Conservation (phyloP, 23 tunicate genomes). For the Styela clava region DNA sequence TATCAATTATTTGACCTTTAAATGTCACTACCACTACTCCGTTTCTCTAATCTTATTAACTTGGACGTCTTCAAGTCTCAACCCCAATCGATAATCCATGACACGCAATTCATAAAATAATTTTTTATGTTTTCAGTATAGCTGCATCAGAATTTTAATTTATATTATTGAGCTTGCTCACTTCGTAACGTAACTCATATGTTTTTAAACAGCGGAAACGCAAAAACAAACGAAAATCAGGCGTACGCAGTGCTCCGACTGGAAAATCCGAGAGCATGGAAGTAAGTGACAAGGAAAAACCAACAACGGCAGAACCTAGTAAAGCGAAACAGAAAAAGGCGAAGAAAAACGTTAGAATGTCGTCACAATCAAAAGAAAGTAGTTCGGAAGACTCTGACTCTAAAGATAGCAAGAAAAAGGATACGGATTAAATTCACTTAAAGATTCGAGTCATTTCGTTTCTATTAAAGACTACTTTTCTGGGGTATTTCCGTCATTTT, state of each 20-base stretch:
- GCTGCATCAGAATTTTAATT: not conserved
- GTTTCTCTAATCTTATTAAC: no score
- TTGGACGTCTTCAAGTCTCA: no score
- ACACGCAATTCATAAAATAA: not conserved
- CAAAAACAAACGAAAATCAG: conserved; percentile 23
- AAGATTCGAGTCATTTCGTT: no score
- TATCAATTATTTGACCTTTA: not conserved
- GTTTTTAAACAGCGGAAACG: conserved; percentile 18
- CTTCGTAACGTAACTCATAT: not conserved
- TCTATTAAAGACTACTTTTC: no score
- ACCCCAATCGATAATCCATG: no score
- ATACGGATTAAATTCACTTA: no score
- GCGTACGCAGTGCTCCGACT: conserved; percentile 26
- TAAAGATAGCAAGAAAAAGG: not conserved
- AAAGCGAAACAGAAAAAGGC: not conserved
- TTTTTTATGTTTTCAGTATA: not conserved
- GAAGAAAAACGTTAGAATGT: not conserved
- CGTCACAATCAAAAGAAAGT: not conserved
- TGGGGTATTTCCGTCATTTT: no score
- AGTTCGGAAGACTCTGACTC: not conserved
- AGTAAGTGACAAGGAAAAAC: not conserved
- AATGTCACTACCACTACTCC: no score
- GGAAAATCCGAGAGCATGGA: not conserved
- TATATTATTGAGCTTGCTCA: not conserved
- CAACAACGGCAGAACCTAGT: conserved; percentile 13